Percentiles rank a stretch among this genome's conserved stretches.
phyloP scores from a whole-genome alignment of 2,797 vertebrate species.

The Siniperca undulata region DNA sequence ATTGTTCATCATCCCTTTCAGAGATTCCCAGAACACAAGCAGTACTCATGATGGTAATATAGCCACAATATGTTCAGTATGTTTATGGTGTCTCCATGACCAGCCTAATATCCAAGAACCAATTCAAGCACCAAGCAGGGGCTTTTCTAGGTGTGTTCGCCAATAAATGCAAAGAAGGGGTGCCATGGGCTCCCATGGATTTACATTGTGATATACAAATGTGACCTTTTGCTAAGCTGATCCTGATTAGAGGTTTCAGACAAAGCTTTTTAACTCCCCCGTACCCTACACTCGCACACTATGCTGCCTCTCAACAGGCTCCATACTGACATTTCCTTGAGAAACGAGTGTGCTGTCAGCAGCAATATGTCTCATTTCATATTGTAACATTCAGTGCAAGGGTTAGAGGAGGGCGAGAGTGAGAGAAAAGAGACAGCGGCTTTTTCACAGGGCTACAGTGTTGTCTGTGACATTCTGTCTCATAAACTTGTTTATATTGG shows the following conservation, averaged over 20 bases:
- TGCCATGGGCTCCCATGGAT: slow-evolving; percentile 37
- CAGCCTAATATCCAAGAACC: background rate
- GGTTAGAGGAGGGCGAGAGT: slow-evolving; percentile 44
- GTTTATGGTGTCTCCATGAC: background rate
- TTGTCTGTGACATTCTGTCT: slow-evolving; percentile 74
- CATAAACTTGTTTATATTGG: slow-evolving; percentile 64
- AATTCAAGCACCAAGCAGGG: background rate
- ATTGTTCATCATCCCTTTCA: background rate
- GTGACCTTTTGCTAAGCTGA: slow-evolving; percentile 75
- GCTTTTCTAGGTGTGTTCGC: slow-evolving; percentile 9
- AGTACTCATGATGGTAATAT: background rate
- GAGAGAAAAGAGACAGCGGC: slow-evolving; percentile 39
- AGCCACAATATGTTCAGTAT: background rate
- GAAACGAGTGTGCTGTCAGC: slow-evolving; percentile 75
- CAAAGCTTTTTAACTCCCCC: slow-evolving; percentile 65
- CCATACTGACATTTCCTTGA: slow-evolving; percentile 77
- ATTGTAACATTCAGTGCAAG: slow-evolving; percentile 61
- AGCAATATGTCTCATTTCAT: slow-evolving; percentile 75
- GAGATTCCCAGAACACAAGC: background rate
- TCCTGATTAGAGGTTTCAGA: slow-evolving; percentile 75
- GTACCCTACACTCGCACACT: slow-evolving; percentile 9
- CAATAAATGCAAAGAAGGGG: slow-evolving; percentile 40
- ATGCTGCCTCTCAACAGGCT: slow-evolving; percentile 67
- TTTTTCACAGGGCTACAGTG: slow-evolving; percentile 26
- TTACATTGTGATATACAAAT: slow-evolving; percentile 72